Conservation (phyloP, 1,140 invertebrate species). For the Dinoponera quadriceps region DNA sequence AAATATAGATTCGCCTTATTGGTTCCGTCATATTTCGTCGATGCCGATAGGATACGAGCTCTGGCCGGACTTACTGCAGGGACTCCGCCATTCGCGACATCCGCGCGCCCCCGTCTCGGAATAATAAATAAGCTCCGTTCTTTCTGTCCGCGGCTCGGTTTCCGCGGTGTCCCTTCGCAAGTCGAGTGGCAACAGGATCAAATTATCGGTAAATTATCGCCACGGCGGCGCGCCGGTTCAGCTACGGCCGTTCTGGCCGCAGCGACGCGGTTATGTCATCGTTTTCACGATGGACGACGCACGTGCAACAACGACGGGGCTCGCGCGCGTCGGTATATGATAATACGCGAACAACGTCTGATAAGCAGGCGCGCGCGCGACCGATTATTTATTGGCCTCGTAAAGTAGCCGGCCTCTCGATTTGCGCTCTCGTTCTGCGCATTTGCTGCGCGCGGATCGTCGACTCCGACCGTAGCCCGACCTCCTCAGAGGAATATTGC, state of each 20-base stretch:
- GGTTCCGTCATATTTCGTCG: too few species aligned
- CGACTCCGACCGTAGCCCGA: neutral
- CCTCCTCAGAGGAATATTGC: constrained; percentile 12
- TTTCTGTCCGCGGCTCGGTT: neutral
- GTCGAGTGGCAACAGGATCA: constrained; percentile 22
- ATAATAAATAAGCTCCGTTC: neutral
- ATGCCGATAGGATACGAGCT: too few species aligned
- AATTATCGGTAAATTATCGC: constrained; percentile 64
- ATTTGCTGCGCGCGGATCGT: too few species aligned
- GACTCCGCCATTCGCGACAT: neutral
- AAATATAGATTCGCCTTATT: too few species aligned
- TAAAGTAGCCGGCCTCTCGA: constrained; percentile 34
- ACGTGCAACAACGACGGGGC: constrained; percentile 15
- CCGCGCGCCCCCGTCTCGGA: neutral
- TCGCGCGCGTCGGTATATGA: neutral
- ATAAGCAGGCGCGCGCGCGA: constrained; percentile 23
- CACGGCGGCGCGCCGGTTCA: neutral
- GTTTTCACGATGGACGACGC: constrained; percentile 49
- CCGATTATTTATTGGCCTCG: constrained; percentile 50
- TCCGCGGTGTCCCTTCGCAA: neutral
- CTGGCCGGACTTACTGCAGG: too few species aligned
- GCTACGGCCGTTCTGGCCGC: constrained; percentile 29
- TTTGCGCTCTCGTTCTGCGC: neutral
- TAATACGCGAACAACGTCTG: constrained; percentile 22
- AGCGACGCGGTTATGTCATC: constrained; percentile 59